Percentiles rank a stretch among this genome's conserved stretches.
phyloP scores from a whole-genome alignment of 2,888 invertebrate genomes.

The Axea sp. region DNA sequence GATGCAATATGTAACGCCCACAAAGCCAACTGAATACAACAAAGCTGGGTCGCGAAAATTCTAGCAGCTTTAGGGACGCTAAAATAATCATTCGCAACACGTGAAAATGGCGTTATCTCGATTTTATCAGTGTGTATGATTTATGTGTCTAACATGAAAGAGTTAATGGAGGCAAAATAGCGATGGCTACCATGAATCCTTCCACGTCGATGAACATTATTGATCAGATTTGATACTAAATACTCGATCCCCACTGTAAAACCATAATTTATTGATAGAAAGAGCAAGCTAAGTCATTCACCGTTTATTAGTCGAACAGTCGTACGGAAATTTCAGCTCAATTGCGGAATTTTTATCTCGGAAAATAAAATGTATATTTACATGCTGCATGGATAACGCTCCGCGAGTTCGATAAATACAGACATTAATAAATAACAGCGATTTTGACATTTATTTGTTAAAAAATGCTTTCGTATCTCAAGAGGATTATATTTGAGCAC shows the following conservation, averaged over 20 bases:
- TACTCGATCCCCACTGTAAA: conserved; percentile 42
- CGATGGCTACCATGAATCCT: conserved; percentile 71
- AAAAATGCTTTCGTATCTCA: conserved; percentile 13
- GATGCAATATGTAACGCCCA: conserved; percentile 44
- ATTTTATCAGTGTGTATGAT: conserved; percentile 69
- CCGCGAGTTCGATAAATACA: conserved; percentile 9
- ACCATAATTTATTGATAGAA: conserved; percentile 68
- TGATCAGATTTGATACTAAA: conserved; percentile 66
- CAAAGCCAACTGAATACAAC: conserved; percentile 35
- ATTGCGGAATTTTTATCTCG: conserved; percentile 7
- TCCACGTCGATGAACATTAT: conserved; percentile 70
- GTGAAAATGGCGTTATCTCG: conserved; percentile 68
- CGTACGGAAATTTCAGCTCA: conserved; percentile 27
- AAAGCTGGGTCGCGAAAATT: conserved; percentile 42
- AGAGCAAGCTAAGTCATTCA: conserved; percentile 47
- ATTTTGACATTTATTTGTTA: conserved; percentile 37
- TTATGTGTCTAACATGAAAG: conserved; percentile 70
- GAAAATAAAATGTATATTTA: background rate
- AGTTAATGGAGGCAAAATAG: conserved; percentile 75
- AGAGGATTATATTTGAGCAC: conserved; percentile 45
- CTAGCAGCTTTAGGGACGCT: conserved; percentile 26
- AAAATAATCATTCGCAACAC: conserved; percentile 63
- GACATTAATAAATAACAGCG: conserved; percentile 26
- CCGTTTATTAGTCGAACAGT: conserved; percentile 40
- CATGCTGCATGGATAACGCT: background rate